These are phyloP conservation scores for Apteryx owenii DNA, from an alignment of 2,113 vertebrate genomes.

Conservation along the genomic window DNA sequence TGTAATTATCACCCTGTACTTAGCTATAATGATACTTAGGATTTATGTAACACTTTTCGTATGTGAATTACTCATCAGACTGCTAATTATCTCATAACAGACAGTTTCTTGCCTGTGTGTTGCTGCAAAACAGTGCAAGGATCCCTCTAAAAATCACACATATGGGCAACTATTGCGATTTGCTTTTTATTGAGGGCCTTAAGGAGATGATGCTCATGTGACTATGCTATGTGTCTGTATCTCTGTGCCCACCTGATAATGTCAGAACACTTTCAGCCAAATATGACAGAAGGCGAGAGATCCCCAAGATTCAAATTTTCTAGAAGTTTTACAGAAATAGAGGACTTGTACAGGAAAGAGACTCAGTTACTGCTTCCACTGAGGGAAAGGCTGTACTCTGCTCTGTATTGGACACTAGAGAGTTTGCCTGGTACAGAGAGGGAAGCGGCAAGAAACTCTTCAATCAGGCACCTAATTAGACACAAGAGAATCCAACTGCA, in stretches of 20 bases:
- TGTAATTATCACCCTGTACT: conserved; percentile 12
- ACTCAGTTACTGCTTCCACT: neutral
- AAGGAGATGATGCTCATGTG: neutral
- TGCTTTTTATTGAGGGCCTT: neutral
- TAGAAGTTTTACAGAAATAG: neutral
- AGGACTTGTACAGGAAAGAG: neutral
- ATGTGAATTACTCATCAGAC: conserved; percentile 7
- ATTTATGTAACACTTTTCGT: conserved; percentile 13
- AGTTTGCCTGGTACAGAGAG: neutral
- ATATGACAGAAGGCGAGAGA: neutral
- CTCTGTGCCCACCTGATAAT: neutral
- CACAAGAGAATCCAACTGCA: neutral
- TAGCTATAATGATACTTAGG: conserved; percentile 6
- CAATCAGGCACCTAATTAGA: neutral
- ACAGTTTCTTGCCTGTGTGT: neutral
- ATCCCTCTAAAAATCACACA: neutral
- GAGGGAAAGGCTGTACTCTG: neutral
- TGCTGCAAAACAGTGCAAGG: neutral
- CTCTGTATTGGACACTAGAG: neutral
- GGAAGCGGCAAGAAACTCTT: neutral
- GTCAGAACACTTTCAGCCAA: neutral
- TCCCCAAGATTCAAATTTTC: neutral
- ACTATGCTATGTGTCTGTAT: neutral
- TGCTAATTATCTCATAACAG: conserved; percentile 26
- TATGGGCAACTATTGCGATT: neutral